phyloP scores from a whole-genome alignment of 1,140 invertebrate species.

The Camponotus vicinus region DNA sequence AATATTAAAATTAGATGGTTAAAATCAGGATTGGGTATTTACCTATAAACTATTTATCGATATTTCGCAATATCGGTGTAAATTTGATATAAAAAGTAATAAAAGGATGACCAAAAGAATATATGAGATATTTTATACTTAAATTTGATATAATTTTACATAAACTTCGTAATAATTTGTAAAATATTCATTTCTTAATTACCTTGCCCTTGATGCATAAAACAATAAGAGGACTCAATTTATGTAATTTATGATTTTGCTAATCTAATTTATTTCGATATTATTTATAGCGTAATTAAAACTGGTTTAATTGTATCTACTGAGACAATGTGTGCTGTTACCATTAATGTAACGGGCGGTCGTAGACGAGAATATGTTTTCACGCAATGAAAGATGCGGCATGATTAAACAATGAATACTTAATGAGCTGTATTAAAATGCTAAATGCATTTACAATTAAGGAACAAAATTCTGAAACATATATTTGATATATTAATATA shows the following conservation, averaged over 20 bases:
- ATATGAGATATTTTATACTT: too few relatives aligned
- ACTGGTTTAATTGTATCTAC: background rate
- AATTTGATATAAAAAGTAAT: too few relatives aligned
- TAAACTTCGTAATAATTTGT: too few relatives aligned
- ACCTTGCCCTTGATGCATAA: too few relatives aligned
- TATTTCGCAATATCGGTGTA: too few relatives aligned
- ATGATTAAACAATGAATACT: background rate
- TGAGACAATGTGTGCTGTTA: background rate
- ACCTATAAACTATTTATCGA: too few relatives aligned
- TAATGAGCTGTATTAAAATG: background rate
- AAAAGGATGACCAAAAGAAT: too few relatives aligned
- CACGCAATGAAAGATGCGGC: background rate
- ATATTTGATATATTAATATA: background rate
- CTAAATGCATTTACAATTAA: background rate
- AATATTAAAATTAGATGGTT: background rate
- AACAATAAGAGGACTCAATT: too few relatives aligned
- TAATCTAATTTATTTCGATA: background rate
- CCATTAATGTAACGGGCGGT: background rate
- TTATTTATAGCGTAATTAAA: background rate
- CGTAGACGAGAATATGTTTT: conserved; percentile 13
- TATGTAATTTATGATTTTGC: background rate
- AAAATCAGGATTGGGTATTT: too few relatives aligned
- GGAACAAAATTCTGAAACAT: background rate
- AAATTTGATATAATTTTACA: too few relatives aligned
- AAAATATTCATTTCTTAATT: too few relatives aligned